Evolutionary conservation across 2,113 vertebrate species (phyloP), one percentile per base, ranked within the genome.

Genomic region (Platanista minor): DNA sequence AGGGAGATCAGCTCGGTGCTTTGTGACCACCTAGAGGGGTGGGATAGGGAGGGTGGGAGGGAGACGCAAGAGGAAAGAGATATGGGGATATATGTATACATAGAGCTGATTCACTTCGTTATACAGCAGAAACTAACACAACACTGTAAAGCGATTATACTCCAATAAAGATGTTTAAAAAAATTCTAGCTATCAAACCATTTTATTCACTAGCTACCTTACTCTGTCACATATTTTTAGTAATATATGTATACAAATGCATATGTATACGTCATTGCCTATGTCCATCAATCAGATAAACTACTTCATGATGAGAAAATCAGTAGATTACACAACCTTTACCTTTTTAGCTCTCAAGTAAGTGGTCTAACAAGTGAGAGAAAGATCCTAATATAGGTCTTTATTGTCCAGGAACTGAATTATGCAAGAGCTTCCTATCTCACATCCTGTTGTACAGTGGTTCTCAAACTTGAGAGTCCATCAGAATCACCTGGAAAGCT

Each of bases 161-260:
- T 52, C 52, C 5, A 52, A 52, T 52, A 17, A 52, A 52, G 52
- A 52, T 52, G 52, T 52, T 52, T 52, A 1, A 1, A 69, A 89
- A 97, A 94, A 52, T 49, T 90, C 46, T 6, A 64, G 78, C 72
- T 75, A 84, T 90, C 64, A 94, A 94, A 74, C 12, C 54, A 72
- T 80, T 75, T 27, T 61, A 59, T 72, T 93, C 83, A 59, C 41
- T 31, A 57, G 4, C 41, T 92, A 41, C 15, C 64, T 52, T 80
- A 39, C 15, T n/a, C 39, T 77, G 17, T 84, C 59, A 83, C 52
- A 43, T 75, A 29, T n/a, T 88, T 69, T 88, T 43, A 87, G 20
- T 33, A 84, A 88, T 66, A 29, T 46, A 29, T 41, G 2, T 61
- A 81, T 69, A 67, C 39, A 66, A 85, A 89, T 84, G 18, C 1